Evolutionary conservation across 2,113 vertebrate species (phyloP).

Genomic region (Casuarius casuarius): DNA sequence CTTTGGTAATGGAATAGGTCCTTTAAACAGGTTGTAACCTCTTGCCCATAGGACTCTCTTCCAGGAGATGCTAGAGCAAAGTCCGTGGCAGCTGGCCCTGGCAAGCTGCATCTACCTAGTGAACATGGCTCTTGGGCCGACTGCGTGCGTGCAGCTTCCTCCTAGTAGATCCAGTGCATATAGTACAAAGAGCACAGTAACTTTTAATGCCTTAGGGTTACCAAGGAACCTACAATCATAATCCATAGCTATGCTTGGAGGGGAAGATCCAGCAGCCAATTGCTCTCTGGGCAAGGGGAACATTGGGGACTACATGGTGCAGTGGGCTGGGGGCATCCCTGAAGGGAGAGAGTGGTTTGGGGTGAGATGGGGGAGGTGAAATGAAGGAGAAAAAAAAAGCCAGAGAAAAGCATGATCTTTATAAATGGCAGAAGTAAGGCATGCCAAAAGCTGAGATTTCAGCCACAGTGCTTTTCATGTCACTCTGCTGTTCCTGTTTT

Average conservation of each 20-base stretch:
- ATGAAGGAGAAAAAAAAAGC: not conserved
- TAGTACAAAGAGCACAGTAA: not conserved
- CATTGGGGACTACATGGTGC: not conserved
- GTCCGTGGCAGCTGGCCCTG: not conserved
- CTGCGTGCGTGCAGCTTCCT: not conserved
- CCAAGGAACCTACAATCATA: not conserved
- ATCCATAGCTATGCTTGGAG: not conserved
- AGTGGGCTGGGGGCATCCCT: rapidly evolving
- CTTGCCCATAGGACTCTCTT: not conserved
- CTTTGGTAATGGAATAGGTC: not conserved
- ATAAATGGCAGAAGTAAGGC: not conserved
- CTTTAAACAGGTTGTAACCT: not conserved
- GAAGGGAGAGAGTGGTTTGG: not conserved
- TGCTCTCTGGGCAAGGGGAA: not conserved
- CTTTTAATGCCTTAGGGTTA: not conserved
- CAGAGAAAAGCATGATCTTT: not conserved
- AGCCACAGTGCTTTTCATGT: rapidly evolving
- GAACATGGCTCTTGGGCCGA: not conserved
- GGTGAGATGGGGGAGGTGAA: not conserved
- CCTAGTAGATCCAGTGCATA: not conserved
- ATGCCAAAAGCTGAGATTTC: not conserved
- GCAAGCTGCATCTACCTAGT: too few relatives aligned
- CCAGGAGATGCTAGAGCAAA: not conserved
- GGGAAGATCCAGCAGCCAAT: not conserved
- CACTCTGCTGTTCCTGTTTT: not conserved